Evolutionary conservation across 2,888 invertebrate species (phyloP).

Genomic region (Lepeophtheirus nordmannii): DNA sequence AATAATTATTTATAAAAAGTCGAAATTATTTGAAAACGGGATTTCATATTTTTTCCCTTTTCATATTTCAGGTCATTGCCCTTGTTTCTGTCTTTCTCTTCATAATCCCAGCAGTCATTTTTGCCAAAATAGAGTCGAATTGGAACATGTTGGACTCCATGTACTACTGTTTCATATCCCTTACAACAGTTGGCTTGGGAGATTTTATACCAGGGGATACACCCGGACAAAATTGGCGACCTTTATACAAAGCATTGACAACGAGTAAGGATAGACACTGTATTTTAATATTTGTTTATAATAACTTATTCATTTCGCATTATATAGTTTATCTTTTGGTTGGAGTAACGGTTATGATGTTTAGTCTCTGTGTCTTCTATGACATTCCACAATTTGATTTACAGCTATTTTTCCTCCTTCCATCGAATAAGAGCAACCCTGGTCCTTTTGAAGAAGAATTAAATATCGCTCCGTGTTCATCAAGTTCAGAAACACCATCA

Average conservation of each 20-base stretch:
- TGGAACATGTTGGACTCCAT: slow-evolving; percentile 74
- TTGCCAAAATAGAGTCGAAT: slow-evolving; percentile 55
- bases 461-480: no score
- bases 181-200: slow-evolving; percentile 74
- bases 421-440: slow-evolving; percentile 36
- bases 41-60: no score
- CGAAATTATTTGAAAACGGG: no score
- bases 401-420: slow-evolving; percentile 55
- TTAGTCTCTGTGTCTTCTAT: slow-evolving; percentile 65
- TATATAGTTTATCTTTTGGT: slow-evolving; percentile 57
- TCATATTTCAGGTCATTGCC: slow-evolving; percentile 21
- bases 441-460: slow-evolving; percentile 25
- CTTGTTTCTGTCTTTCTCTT: slow-evolving; percentile 47
- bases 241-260: slow-evolving; percentile 63
- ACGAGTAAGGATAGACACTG: slow-evolving; percentile 46
- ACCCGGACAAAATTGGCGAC: slow-evolving; percentile 55
- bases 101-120: slow-evolving; percentile 56
- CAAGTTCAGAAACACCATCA: no score
- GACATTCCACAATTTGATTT: slow-evolving; percentile 76
- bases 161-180: slow-evolving; percentile 77
- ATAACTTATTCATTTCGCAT: slow-evolving; percentile 28
- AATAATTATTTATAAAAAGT: no score
- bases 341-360: slow-evolving; percentile 68
- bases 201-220: slow-evolving; percentile 76
- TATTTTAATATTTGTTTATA: no score